Evolutionary conservation across 2,113 vertebrate species (phyloP).

Genomic region (Megalops atlanticus): DNA sequence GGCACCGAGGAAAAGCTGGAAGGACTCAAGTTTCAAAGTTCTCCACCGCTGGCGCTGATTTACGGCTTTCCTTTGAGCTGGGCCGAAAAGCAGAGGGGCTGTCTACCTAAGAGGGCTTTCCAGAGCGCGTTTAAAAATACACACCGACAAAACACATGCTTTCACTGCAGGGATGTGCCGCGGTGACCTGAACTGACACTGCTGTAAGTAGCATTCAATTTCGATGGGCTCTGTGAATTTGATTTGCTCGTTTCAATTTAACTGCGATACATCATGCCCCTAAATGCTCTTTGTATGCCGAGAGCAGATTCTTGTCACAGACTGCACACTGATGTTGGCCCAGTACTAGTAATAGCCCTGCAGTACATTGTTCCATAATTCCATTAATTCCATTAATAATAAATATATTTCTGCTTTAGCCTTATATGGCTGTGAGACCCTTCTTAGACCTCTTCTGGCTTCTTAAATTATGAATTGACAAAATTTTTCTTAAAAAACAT

Average conservation of each 20-base stretch:
- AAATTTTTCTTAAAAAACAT: no score
- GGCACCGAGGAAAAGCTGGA: neutral
- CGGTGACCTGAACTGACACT: neutral
- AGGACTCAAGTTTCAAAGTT: neutral
- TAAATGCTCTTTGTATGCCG: neutral
- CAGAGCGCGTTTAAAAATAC: neutral
- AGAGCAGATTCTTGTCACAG: neutral
- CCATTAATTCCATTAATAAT: no score
- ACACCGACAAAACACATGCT: neutral
- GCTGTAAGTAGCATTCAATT: neutral
- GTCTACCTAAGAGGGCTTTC: neutral
- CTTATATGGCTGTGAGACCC: no score
- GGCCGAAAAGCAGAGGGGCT: neutral
- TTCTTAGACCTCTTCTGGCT: no score
- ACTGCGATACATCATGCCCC: no score
- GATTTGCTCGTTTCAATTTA: no score
- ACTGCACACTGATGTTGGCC: neutral
- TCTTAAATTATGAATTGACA: no score
- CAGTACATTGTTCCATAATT: no score
- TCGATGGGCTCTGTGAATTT: neutral
- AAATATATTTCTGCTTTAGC: no score
- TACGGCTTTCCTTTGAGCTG: neutral
- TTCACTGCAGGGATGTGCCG: neutral
- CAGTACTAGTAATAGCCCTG: no score
- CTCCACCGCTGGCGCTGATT: neutral